Conservation (phyloP, 2,797 vertebrate species). For the Rhynchonycteris naso region DNA sequence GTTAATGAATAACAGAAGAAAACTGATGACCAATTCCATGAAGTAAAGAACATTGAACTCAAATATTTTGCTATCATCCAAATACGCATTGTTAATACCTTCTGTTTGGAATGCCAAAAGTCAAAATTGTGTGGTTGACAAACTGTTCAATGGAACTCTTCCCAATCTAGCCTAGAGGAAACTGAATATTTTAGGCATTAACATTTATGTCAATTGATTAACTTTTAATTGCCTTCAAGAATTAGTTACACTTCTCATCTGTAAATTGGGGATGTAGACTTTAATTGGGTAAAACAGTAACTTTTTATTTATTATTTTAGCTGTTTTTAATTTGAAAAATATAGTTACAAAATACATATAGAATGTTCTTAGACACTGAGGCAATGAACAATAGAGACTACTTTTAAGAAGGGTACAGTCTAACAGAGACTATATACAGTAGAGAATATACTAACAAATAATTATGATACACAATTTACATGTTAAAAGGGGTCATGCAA, state of each 20-base stretch:
- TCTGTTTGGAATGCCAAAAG: neutral
- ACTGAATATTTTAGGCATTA: neutral
- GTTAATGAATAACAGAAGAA: constrained; percentile 41
- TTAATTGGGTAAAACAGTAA: neutral
- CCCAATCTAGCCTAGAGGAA: neutral
- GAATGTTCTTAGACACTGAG: neutral
- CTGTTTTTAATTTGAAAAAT: constrained; percentile 40
- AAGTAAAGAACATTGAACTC: constrained; percentile 18
- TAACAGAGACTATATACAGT: neutral
- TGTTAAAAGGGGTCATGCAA: neutral
- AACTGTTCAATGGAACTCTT: neutral
- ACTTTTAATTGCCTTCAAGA: neutral
- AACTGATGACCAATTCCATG: neutral
- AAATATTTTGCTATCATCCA: neutral
- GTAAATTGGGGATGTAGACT: neutral
- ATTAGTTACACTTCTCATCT: neutral
- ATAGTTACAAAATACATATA: neutral
- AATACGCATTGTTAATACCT: neutral
- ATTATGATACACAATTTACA: neutral
- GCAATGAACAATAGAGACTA: neutral
- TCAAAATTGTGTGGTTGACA: neutral
- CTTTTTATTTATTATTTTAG: constrained; percentile 11
- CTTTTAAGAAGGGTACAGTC: neutral
- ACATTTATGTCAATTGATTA: neutral
- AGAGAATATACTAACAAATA: neutral